Base-by-base conservation (phyloP, 2,888 invertebrate genomes). In the Proisotoma minuta region DNA sequence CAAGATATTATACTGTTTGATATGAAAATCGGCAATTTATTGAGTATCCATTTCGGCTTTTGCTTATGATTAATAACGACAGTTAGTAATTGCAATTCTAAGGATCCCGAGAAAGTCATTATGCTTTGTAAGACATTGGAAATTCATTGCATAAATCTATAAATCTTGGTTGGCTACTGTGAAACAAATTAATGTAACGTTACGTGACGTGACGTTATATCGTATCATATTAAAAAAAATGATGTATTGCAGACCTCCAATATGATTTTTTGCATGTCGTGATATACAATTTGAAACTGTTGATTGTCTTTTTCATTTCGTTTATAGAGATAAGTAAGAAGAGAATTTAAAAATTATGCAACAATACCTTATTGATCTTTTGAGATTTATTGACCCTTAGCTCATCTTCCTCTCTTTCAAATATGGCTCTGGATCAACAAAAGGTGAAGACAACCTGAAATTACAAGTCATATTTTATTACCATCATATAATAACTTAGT, bases 291-390 rank as follows among this genome's bases (percentile, higher is more conserved):
- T 43, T n/a, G 43, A n/a, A n/a, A n/a, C n/a, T 43, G 18, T 4
- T 43, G 43, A 18, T 43, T 43, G 43, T 43, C 43, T 43, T 43
- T 43, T 18, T 43, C 8, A 34, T 34, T 8, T 15, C 34, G 34
- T 15, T 34, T 8, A 34, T 34, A 15, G 34, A 34, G 15, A 15
- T 43, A n/a, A 43, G 5, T 15, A 43, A n/a, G 43, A 43, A 18
- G 43, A 5, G 18, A 18, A 18, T 43, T 43, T n/a, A 43, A 43
- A 43, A 43, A 43, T 20, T 18, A n/a, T 18, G 10, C 15, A 5
- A 43, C 43, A 43, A 43, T 43, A 43, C 43, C 43, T 43, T 43
- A 43, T 12, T 43, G 34, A 34, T 34, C 34, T 15, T 34, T 34
- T 34, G 43, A 5, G 43, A 43, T 43, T 12, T 43, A 43, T 43